These are phyloP conservation scores for Amblyteles armatorius DNA, from an alignment of 2,888 invertebrate genomes.

Conservation along the genomic window DNA sequence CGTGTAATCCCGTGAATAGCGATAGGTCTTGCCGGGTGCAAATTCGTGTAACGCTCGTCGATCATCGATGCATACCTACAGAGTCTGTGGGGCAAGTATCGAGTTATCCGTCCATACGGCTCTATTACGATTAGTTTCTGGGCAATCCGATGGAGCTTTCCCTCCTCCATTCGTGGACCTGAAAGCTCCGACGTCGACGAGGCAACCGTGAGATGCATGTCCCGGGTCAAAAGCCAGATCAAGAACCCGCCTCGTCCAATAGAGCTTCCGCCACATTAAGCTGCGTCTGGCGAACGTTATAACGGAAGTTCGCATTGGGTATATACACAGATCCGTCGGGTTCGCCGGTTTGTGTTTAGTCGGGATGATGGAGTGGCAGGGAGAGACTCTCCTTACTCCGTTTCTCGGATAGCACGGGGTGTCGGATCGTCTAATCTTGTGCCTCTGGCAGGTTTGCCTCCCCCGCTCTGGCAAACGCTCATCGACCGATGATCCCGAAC, in stretches of 20 bases:
- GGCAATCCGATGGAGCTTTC: not conserved
- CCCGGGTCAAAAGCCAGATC: slow-evolving; percentile 15
- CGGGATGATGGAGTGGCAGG: slow-evolving; percentile 30
- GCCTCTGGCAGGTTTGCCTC: not conserved
- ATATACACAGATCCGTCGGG: slow-evolving; percentile 19
- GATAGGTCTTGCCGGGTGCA: not conserved
- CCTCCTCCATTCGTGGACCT: not conserved
- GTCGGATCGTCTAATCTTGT: slow-evolving; percentile 30
- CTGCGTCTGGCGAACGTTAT: slow-evolving; percentile 8
- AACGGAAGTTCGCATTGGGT: slow-evolving; percentile 8
- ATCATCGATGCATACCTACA: not conserved
- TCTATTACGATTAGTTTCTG: not conserved
- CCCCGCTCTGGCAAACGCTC: slow-evolving; percentile 27
- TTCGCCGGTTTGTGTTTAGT: slow-evolving; percentile 27
- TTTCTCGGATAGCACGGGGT: not conserved
- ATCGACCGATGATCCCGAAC: slow-evolving; percentile 40
- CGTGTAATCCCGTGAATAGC: not conserved
- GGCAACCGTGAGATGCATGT: not conserved
- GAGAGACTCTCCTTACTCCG: slow-evolving; percentile 27
- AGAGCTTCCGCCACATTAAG: slow-evolving; percentile 13
- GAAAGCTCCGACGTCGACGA: not conserved
- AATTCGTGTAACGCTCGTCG: not conserved
- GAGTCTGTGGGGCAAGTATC: not conserved
- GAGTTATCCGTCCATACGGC: not conserved
- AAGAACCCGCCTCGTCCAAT: slow-evolving; percentile 15